A percentile compares a stretch with the other conserved stretches of the same genome.
Evolutionary conservation across 2,888 invertebrate genomes (phyloP).

Genomic region (Drosophila seclusa): DNA sequence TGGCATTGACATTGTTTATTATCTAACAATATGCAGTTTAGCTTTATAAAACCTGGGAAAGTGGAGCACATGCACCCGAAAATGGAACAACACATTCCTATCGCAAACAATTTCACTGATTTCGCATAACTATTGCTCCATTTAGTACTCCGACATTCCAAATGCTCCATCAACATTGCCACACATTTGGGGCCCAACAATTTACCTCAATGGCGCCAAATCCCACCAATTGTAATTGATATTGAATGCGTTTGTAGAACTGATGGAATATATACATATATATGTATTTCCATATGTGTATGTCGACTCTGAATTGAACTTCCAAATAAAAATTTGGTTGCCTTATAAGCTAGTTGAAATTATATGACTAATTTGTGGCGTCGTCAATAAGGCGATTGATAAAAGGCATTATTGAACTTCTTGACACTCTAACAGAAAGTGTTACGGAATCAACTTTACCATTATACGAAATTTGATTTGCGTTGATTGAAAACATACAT

Average conservation of each 20-base stretch:
- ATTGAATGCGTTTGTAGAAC: conserved; percentile 1
- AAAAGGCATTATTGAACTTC: not conserved
- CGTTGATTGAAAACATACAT: not conserved
- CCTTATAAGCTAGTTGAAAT: conserved; percentile 24
- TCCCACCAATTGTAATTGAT: conserved; percentile 24
- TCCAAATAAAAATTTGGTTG: not conserved
- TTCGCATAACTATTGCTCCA: not conserved
- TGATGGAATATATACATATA: not conserved
- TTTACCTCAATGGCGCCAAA: conserved; percentile 16
- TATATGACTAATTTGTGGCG: conserved; percentile 28
- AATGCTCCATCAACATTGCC: conserved; percentile 24
- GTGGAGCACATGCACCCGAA: conserved; percentile 34
- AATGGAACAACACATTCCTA: conserved; percentile 40
- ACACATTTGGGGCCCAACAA: conserved; percentile 10
- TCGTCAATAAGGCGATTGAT: conserved; percentile 5
- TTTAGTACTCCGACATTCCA: not conserved
- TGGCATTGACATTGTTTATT: conserved; percentile 64
- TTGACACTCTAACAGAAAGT: not conserved
- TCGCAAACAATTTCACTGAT: not conserved
- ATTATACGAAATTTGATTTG: not conserved
- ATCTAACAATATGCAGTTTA: conserved; percentile 46
- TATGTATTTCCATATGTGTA: not conserved
- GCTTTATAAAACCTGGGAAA: conserved; percentile 12
- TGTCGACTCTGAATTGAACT: not conserved
- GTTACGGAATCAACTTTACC: not conserved